Evolutionary conservation across 2,113 vertebrate genomes (phyloP).

Genomic region (Rhineura floridana): DNA sequence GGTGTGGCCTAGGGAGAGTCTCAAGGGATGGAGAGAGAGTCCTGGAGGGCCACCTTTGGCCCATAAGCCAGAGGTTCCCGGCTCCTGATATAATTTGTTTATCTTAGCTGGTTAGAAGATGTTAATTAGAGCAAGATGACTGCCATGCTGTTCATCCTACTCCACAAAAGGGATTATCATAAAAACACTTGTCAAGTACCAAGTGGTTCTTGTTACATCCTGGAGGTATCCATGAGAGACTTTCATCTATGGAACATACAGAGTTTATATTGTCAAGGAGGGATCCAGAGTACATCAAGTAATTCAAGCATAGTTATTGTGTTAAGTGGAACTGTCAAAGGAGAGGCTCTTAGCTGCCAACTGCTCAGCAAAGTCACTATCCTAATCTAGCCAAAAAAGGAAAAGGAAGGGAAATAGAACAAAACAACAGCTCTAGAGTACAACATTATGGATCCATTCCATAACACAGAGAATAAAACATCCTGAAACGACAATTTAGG

Average conservation of each 20-base stretch:
- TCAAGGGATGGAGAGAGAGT: background rate
- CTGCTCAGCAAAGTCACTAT: background rate
- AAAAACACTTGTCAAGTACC: background rate
- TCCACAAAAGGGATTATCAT: background rate
- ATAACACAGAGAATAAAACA: background rate
- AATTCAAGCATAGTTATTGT: background rate
- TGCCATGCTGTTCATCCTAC: background rate
- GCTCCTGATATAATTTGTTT: background rate
- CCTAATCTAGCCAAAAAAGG: background rate
- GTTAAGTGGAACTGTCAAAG: background rate
- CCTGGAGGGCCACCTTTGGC: background rate
- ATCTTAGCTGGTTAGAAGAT: background rate
- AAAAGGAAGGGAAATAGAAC: background rate
- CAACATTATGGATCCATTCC: background rate
- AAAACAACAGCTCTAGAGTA: background rate
- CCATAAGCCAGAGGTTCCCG: background rate
- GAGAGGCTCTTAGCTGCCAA: background rate
- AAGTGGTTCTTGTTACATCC: background rate
- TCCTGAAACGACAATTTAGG: background rate
- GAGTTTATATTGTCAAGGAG: background rate
- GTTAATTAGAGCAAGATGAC: background rate
- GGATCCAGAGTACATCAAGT: background rate
- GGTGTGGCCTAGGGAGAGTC: background rate
- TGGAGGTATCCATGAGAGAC: background rate
- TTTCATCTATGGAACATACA: background rate